A percentile compares a stretch with the other conserved stretches of the same genome.
phyloP scores from a whole-genome alignment of 2,797 vertebrate genomes.

The Heterohyrax brucei region DNA sequence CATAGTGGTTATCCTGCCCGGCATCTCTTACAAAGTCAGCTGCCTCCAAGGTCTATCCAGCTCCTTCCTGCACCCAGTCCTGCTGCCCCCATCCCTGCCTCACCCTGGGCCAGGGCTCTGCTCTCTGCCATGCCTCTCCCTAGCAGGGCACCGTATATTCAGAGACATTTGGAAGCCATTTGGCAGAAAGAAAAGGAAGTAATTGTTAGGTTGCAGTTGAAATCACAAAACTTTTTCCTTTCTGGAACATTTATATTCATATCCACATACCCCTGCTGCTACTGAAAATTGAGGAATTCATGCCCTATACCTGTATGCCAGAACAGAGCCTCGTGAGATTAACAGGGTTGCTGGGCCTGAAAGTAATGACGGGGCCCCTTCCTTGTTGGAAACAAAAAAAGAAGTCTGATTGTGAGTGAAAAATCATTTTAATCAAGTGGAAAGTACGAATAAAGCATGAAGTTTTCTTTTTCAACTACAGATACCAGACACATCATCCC shows the following conservation, averaged over 20 bases:
- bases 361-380: constrained; percentile 56
- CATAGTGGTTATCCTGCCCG: background rate
- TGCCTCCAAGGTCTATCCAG: background rate
- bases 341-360: constrained; percentile 76
- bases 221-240: constrained; percentile 83
- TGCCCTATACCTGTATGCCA: constrained; percentile 50
- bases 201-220: constrained; percentile 72
- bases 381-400: constrained; percentile 27
- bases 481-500: background rate
- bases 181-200: constrained; percentile 76
- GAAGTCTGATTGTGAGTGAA: constrained; percentile 59
- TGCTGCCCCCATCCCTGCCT: constrained; percentile 40
- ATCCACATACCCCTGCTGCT: constrained; percentile 74
- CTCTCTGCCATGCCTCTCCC: background rate
- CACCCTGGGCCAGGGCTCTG: constrained; percentile 62
- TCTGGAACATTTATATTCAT: constrained; percentile 82
- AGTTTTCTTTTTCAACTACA: constrained; percentile 51
- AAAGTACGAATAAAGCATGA: constrained; percentile 70
- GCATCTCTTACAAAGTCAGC: constrained; percentile 28
- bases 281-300: constrained; percentile 80
- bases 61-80: constrained; percentile 14
- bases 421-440: constrained; percentile 80
- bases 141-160: constrained; percentile 74
- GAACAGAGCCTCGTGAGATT: constrained; percentile 71
- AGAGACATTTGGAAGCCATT: constrained; percentile 72